Evolutionary conservation across 2,888 invertebrate genomes (phyloP).

Genomic region (Drosophila acutilabella): DNA sequence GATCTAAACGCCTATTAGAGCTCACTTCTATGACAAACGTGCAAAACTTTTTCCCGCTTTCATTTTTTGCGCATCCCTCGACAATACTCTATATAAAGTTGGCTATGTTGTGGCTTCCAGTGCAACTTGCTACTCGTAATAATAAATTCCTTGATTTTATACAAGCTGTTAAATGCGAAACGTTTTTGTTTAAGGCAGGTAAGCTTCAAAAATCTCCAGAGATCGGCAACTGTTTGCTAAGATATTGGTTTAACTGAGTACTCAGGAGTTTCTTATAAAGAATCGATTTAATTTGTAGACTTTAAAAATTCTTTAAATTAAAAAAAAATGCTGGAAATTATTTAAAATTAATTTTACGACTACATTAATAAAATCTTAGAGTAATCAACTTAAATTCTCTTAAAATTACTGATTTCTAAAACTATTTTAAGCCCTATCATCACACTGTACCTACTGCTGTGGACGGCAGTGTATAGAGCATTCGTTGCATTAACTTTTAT

Average conservation of each 20-base stretch:
- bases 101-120: background rate
- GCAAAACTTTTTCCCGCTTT: constrained; percentile 52
- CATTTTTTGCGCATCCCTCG: constrained; percentile 13
- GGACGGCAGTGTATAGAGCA: constrained; percentile 20
- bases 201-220: background rate
- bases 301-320: too few relatives aligned
- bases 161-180: background rate
- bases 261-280: background rate
- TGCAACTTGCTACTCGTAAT: background rate
- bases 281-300: background rate
- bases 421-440: background rate
- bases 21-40: constrained; percentile 58
- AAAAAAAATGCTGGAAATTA: too few relatives aligned
- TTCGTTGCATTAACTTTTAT: constrained; percentile 33
- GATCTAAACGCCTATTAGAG: constrained; percentile 67
- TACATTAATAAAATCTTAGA: too few relatives aligned
- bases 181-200: background rate
- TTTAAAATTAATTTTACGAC: too few relatives aligned
- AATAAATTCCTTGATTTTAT: background rate
- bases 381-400: too few relatives aligned
- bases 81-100: constrained; percentile 29
- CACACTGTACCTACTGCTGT: too few relatives aligned
- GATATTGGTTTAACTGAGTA: background rate
- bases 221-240: background rate
- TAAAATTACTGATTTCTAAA: too few relatives aligned